These are phyloP conservation scores for Oxyruncus cristatus DNA, from an alignment of 2,113 vertebrate genomes.

Conservation along the genomic window DNA sequence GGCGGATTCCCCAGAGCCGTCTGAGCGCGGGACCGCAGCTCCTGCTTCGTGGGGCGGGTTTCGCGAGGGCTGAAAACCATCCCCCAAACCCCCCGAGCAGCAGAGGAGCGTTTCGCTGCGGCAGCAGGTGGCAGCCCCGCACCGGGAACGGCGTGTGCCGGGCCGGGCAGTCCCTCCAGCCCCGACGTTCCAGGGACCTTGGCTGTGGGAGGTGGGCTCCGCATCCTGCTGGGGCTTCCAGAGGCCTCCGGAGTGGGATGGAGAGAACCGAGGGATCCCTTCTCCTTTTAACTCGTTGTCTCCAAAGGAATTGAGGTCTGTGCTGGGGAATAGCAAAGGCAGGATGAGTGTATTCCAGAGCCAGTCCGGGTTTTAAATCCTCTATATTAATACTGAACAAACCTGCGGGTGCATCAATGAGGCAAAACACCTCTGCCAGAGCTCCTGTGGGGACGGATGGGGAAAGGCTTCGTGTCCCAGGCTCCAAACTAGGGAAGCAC, in stretches of 20 bases:
- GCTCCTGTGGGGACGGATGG: background rate
- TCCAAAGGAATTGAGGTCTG: background rate
- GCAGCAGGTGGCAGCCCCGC: conserved; percentile 55
- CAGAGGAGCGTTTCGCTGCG: rapidly evolving
- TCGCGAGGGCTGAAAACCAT: background rate
- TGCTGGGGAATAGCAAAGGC: background rate
- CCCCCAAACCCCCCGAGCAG: no score
- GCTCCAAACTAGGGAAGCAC: background rate
- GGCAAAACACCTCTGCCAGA: background rate
- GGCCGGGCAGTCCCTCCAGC: background rate
- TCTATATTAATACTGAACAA: background rate
- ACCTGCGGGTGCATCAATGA: background rate
- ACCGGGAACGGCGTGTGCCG: background rate
- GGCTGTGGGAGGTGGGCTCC: background rate
- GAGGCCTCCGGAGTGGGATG: background rate
- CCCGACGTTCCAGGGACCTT: background rate
- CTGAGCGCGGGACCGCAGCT: rapidly evolving
- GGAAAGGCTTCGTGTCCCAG: background rate
- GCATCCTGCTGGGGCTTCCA: background rate
- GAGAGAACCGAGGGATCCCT: no score
- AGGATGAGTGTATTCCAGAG: background rate
- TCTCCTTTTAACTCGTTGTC: background rate
- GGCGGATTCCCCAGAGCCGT: no score
- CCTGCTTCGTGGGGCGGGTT: background rate
- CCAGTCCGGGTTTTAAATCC: background rate